Conservation (phyloP, 2,888 invertebrate genomes). For the Adineta ricciae region DNA sequence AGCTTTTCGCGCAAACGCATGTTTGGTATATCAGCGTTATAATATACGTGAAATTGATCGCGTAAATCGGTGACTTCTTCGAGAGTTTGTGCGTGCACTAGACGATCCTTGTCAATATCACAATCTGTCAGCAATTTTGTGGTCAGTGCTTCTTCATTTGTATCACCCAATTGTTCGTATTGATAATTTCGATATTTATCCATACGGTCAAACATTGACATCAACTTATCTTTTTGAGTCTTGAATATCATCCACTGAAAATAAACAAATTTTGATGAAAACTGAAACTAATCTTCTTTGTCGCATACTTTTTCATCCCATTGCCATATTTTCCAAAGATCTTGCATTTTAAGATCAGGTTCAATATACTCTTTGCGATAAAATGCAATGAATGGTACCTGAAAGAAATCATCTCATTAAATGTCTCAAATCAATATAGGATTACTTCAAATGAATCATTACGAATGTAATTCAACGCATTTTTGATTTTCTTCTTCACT, state of each 20-base stretch:
- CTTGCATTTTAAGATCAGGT: constrained; percentile 82
- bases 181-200: constrained; percentile 20
- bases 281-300: too few species aligned
- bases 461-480: constrained; percentile 85
- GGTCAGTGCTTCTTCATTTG: background rate
- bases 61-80: constrained; percentile 87
- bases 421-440: constrained; percentile 35
- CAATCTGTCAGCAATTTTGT: background rate
- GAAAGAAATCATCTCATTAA: constrained; percentile 35
- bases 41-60: constrained; percentile 81
- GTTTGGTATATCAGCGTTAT: constrained; percentile 59
- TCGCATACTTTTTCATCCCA: constrained; percentile 66
- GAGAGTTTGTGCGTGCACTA: constrained; percentile 66
- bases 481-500: constrained; percentile 64
- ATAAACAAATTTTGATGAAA: background rate
- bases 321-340: constrained; percentile 93
- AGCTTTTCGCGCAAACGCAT: constrained; percentile 43
- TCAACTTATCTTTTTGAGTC: constrained; percentile 5
- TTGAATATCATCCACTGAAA: constrained; percentile 15
- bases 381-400: constrained; percentile 91
- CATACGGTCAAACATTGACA: constrained; percentile 20
- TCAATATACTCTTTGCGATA: constrained; percentile 94
- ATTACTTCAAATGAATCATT: constrained; percentile 72
- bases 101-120: constrained; percentile 46
- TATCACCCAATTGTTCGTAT: background rate